Evolutionary conservation across 2,113 vertebrate species (phyloP), one percentile per base, ranked within the genome.

Genomic region (Hemiprocne comata): DNA sequence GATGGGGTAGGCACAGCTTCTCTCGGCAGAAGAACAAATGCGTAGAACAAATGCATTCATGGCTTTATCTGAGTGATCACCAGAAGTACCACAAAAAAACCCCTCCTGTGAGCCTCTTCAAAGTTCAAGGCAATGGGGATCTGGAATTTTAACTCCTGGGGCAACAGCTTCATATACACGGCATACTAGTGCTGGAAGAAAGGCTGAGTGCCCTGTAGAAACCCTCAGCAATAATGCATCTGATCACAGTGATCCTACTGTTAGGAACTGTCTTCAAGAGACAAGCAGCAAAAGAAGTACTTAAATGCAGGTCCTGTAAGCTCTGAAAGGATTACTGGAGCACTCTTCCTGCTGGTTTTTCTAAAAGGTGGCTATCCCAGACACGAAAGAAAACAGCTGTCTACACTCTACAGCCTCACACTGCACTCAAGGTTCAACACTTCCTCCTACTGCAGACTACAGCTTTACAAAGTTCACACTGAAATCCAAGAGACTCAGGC

Each of bases 11-110:
- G 19, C 46, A 48, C 46, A 48, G 46, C 10, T 48, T 48, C 46
- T 48, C 21, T 19, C 8, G 46, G 46, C 46, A 46, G 46, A 46
- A 46, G 46, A 46, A 19, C 8, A 46, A 46, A 46, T 17, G 16
- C 13, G 10, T 3, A 86, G 33, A 80, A 28, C n/a, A 33, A 62
- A 61, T 1, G 2, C 42, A 7, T 40, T 29, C 23, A 13, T 1
- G 13, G 77, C 1, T 0, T 8, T 33, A 16, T 0, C 12, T 4
- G 19, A 54, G 57, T 0, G 0, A 73, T 71, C 23, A 46, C 13
- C 24, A 54, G 28, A 71, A 72, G 55, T 1, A 13, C 18, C 51
- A 74, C 12, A 13, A 8, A 61, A 19, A 69, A 44, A 7, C 40
- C 28, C 26, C 61, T 31, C 58, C 25, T 36, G 31, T 4, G 25